Evolutionary conservation across 2,888 invertebrate genomes (phyloP).

Genomic region (Meandrusa payeni): DNA sequence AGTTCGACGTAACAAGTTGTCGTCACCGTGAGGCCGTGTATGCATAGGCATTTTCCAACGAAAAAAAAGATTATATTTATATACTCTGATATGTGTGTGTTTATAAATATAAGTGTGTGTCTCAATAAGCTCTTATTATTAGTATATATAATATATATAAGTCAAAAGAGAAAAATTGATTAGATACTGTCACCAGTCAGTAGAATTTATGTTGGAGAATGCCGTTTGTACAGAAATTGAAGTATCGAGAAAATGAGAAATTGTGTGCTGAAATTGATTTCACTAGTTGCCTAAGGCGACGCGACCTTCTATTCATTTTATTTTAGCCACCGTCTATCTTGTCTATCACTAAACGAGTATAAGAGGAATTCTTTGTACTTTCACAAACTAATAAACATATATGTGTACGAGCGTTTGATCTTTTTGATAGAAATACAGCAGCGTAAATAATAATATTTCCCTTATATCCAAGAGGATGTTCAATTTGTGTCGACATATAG

Average conservation of each 20-base stretch:
- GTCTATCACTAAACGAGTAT: conserved; percentile 32
- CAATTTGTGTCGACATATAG: conserved; percentile 21
- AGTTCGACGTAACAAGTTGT: too few species aligned
- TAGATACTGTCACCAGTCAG: not conserved
- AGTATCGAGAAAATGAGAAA: conserved; percentile 51
- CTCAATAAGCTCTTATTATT: too few species aligned
- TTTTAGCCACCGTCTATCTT: conserved; percentile 37
- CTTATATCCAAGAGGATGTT: conserved; percentile 19
- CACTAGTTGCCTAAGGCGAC: conserved; percentile 47
- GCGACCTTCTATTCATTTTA: conserved; percentile 46
- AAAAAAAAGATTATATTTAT: too few species aligned
- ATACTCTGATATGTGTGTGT: too few species aligned
- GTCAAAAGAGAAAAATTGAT: not conserved
- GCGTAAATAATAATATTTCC: conserved; percentile 21
- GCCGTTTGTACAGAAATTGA: conserved; percentile 38
- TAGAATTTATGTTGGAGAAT: conserved; percentile 38
- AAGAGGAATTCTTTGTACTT: conserved; percentile 32
- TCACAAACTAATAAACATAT: conserved; percentile 34
- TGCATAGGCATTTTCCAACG: too few species aligned
- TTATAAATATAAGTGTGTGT: too few species aligned
- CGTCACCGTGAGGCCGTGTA: too few species aligned
- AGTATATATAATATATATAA: not conserved
- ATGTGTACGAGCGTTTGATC: conserved; percentile 32
- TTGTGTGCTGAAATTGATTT: conserved; percentile 63
- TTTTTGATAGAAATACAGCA: conserved; percentile 31